phyloP scores from a whole-genome alignment of 2,888 invertebrate genomes.

The Xestia sexstrigata region DNA sequence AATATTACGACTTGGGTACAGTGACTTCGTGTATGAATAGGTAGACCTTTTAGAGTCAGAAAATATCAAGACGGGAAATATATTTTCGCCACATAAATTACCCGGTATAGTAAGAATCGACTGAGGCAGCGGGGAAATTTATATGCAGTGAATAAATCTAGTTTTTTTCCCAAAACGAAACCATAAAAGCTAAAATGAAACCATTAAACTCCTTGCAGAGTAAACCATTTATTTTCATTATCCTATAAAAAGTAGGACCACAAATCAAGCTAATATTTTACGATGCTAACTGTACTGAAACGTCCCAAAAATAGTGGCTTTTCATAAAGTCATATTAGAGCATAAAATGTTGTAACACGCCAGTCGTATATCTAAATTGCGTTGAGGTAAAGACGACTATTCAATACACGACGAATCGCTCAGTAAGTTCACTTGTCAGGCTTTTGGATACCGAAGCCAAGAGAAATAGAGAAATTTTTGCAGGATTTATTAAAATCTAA shows the following conservation, averaged over 20 bases:
- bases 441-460: neutral
- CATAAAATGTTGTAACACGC: slow-evolving; percentile 47
- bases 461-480: neutral
- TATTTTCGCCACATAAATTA: neutral
- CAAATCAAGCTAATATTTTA: slow-evolving; percentile 58
- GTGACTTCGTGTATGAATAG: too few relatives aligned
- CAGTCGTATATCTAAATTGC: slow-evolving; percentile 44
- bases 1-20: too few relatives aligned
- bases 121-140: neutral
- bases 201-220: slow-evolving; percentile 45
- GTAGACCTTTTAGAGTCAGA: too few relatives aligned
- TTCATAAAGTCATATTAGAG: slow-evolving; percentile 49
- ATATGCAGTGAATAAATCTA: slow-evolving; percentile 18
- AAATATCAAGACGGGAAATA: neutral
- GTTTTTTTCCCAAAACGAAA: slow-evolving; percentile 6
- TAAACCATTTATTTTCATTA: slow-evolving; percentile 62
- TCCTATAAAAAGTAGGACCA: slow-evolving; percentile 54
- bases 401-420: slow-evolving; percentile 15
- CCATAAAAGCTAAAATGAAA: slow-evolving; percentile 33
- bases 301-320: slow-evolving; percentile 31
- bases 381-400: slow-evolving; percentile 11
- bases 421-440: neutral
- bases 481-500: neutral
- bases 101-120: neutral
- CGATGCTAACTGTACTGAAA: slow-evolving; percentile 37